phyloP scores from a whole-genome alignment of 92 coral and sea anemone species.

The Anthopleura xanthogrammica region DNA sequence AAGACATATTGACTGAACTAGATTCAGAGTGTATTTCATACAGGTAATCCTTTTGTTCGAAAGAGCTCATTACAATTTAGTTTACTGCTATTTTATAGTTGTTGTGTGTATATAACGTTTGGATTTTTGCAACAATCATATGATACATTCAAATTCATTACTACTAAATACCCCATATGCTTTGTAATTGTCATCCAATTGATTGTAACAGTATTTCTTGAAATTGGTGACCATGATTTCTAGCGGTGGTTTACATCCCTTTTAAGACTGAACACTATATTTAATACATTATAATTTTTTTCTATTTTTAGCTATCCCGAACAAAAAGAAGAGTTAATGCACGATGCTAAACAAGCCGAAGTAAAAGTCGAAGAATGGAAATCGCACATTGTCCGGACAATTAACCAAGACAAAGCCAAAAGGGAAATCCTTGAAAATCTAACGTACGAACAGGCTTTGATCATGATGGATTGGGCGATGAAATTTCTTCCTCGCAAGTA shows the following conservation, averaged over 20 bases:
- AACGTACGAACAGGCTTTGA: slow-evolving; percentile 21
- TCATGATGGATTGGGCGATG: slow-evolving; percentile 54
- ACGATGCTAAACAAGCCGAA: slow-evolving; percentile 35
- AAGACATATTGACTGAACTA: neutral
- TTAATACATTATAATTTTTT: too few species aligned
- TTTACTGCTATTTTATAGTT: neutral
- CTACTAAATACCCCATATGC: too few species aligned
- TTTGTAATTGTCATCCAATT: too few species aligned
- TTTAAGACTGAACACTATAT: too few species aligned
- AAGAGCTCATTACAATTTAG: neutral
- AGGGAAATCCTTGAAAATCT: slow-evolving; percentile 29
- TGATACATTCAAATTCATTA: too few species aligned
- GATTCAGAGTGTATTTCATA: neutral
- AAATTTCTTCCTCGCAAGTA: slow-evolving; percentile 34
- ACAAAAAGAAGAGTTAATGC: slow-evolving; percentile 27
- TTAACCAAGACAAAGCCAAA: slow-evolving; percentile 33
- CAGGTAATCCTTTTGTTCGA: neutral
- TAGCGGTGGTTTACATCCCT: neutral
- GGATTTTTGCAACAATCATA: too few species aligned
- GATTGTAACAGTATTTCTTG: too few species aligned
- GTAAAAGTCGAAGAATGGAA: slow-evolving; percentile 42
- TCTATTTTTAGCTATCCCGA: slow-evolving; percentile 27
- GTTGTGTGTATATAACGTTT: too few species aligned
- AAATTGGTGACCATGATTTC: neutral
- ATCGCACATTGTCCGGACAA: slow-evolving; percentile 29